Conservation (phyloP, 2,797 vertebrate species). For the Mormyrops attenuatus region DNA sequence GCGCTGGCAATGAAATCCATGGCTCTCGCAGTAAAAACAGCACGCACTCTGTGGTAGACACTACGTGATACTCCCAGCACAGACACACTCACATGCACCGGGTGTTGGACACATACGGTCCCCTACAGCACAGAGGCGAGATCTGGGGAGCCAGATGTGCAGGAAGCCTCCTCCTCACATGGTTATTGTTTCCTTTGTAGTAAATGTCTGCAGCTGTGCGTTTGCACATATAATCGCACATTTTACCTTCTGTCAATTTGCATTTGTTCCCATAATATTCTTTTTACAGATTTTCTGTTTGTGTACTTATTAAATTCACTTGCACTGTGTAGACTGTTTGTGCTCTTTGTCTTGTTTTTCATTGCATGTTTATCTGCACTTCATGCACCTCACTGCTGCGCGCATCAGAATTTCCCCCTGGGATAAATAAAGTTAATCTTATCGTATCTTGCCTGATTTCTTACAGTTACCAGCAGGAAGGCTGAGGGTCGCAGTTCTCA, state of each 20-base stretch:
- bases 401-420: neutral
- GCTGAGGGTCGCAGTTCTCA: slow-evolving; percentile 75
- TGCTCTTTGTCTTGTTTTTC: neutral
- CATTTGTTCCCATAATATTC: neutral
- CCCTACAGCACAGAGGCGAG: neutral
- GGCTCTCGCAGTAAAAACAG: neutral
- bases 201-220: neutral
- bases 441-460: neutral
- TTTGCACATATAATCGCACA: neutral
- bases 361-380: neutral
- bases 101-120: neutral
- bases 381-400: neutral
- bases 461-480: slow-evolving; percentile 66
- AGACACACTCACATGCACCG: neutral
- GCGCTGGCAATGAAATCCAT: neutral
- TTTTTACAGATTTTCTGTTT: neutral
- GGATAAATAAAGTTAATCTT: neutral
- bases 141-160: neutral
- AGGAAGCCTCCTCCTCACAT: neutral
- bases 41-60: neutral
- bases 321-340: neutral
- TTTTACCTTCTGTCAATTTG: neutral
- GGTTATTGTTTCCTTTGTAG: neutral
- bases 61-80: neutral
- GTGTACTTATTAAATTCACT: neutral